phyloP scores from a whole-genome alignment of 2,888 invertebrate species.

The Oasisia sp. region DNA sequence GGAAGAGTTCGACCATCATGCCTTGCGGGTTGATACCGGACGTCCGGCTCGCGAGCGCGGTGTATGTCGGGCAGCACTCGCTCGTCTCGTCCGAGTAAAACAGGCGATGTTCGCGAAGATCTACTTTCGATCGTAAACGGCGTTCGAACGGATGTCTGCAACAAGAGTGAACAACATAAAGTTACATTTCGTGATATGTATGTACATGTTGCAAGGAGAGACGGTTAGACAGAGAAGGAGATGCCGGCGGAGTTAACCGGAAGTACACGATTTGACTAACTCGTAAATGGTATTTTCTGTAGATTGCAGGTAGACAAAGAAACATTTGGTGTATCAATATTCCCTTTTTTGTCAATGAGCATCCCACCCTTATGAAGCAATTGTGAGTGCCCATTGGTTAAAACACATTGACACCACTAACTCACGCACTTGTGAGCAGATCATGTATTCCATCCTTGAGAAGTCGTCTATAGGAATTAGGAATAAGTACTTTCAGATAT shows the following conservation, averaged over 20 bases:
- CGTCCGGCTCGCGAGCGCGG: slow-evolving; percentile 80
- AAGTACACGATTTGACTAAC: neutral
- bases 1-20: slow-evolving; percentile 76
- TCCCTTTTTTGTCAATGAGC: too few relatives aligned
- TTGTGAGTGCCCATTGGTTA: too few relatives aligned
- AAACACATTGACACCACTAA: too few relatives aligned
- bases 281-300: too few relatives aligned
- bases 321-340: too few relatives aligned
- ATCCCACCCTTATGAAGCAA: too few relatives aligned
- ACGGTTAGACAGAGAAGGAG: neutral
- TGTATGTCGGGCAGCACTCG: slow-evolving; percentile 84
- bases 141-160: neutral
- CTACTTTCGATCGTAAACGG: neutral
- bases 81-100: slow-evolving; percentile 32
- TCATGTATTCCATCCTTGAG: too few relatives aligned
- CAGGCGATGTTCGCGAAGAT: slow-evolving; percentile 36
- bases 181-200: neutral
- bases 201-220: neutral
- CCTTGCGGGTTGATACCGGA: slow-evolving; percentile 79
- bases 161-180: neutral
- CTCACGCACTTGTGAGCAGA: too few relatives aligned
- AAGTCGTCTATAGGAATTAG: too few relatives aligned
- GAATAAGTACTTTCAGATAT: too few relatives aligned
- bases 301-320: too few relatives aligned
- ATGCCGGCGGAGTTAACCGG: neutral